Percentiles rank a stretch among this genome's conserved stretches.
These are phyloP conservation scores for Bubo scandiacus DNA, from an alignment of 2,113 vertebrate genomes.

Conservation along the genomic window DNA sequence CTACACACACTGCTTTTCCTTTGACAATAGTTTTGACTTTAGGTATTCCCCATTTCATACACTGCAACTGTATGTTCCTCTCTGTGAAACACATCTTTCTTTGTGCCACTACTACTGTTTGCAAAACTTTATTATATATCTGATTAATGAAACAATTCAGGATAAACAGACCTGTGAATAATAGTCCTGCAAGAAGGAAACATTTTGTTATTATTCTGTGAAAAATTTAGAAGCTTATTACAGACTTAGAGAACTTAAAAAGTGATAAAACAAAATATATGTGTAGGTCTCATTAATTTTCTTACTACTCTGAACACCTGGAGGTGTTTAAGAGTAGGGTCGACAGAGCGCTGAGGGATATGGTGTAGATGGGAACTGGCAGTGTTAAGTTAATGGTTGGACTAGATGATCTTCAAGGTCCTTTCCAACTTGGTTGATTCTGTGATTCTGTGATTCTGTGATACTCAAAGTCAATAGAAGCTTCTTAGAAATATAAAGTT, in stretches of 20 bases:
- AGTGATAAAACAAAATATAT: neutral
- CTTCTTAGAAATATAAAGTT: neutral
- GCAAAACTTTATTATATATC: neutral
- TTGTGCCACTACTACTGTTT: neutral
- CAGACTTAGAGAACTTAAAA: neutral
- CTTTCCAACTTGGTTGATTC: too few species aligned
- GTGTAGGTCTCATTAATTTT: neutral
- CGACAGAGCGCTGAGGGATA: too few species aligned
- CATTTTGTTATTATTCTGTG: neutral
- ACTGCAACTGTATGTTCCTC: neutral
- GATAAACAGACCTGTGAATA: neutral
- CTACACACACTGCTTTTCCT: neutral
- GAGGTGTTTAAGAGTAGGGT: too few species aligned
- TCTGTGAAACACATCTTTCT: neutral
- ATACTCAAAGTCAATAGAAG: neutral
- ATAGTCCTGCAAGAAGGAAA: neutral
- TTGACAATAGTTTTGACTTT: neutral
- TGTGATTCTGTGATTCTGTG: too few species aligned
- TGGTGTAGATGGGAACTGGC: too few species aligned
- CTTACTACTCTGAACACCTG: neutral
- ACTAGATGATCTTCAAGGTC: too few species aligned
- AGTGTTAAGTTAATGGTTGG: too few species aligned
- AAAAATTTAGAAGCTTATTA: neutral
- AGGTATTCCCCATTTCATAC: neutral
- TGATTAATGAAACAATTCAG: neutral